Conservation (phyloP, 2,888 invertebrate species). For the Tachina fera region DNA sequence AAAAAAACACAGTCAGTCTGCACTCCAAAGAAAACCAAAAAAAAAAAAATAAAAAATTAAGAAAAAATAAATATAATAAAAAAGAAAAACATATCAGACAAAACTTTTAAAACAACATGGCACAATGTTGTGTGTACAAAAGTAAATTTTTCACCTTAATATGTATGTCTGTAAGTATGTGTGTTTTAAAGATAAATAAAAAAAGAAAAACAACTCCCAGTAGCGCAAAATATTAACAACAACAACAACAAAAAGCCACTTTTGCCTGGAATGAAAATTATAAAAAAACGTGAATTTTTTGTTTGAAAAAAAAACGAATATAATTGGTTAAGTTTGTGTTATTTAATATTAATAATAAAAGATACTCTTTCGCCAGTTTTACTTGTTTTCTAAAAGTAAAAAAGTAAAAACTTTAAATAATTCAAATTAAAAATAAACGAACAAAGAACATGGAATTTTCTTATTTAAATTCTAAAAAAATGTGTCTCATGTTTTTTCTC, state of each 20-base stretch:
- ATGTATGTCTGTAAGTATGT: too few species aligned
- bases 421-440: background rate
- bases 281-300: constrained; percentile 19
- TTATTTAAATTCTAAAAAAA: background rate
- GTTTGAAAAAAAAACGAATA: constrained; percentile 1
- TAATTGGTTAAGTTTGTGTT: constrained; percentile 6
- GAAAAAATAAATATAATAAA: background rate
- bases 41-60: too few species aligned
- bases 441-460: background rate
- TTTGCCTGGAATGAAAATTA: background rate
- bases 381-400: background rate
- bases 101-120: constrained; percentile 21
- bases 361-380: background rate
- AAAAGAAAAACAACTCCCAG: constrained; percentile 33
- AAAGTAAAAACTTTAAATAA: background rate
- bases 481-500: background rate
- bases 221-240: constrained; percentile 8
- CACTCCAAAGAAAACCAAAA: background rate
- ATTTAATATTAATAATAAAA: constrained; percentile 46
- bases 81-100: constrained; percentile 25
- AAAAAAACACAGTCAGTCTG: background rate
- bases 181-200: constrained; percentile 9
- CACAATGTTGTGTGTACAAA: constrained; percentile 2
- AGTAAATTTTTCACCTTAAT: constrained; percentile 14
- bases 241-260: background rate